phyloP scores from a whole-genome alignment of 2,888 invertebrate species.

The Hydrotaea diabolus region DNA sequence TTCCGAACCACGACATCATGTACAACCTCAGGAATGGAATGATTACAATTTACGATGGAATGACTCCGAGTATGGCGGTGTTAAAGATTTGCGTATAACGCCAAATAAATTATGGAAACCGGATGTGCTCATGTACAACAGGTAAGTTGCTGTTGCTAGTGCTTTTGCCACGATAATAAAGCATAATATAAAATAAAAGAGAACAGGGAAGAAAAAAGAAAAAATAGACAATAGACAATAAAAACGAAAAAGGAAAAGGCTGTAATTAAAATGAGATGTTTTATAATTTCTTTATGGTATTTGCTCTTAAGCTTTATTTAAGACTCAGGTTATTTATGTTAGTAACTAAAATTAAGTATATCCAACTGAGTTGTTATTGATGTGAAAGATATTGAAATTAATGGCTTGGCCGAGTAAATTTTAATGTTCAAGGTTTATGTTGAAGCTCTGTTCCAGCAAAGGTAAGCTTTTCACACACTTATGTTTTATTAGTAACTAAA shows the following conservation, averaged over 20 bases:
- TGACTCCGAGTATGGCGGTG: slow-evolving; percentile 95
- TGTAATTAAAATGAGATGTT: background rate
- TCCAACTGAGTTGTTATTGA: too few species aligned
- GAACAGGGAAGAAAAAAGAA: slow-evolving; percentile 49
- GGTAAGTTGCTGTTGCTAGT: slow-evolving; percentile 83
- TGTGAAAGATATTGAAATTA: background rate
- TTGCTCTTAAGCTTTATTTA: background rate
- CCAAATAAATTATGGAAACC: slow-evolving; percentile 98
- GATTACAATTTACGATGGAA: slow-evolving; percentile 99
- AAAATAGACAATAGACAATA: too few species aligned
- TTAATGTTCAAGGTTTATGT: slow-evolving; percentile 1
- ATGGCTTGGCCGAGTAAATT: background rate
- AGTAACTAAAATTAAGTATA: background rate
- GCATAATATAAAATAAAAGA: slow-evolving; percentile 50
- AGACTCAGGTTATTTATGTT: background rate
- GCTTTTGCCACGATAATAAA: background rate
- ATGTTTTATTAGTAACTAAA: background rate
- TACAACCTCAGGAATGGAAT: slow-evolving; percentile 92
- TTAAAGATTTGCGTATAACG: slow-evolving; percentile 96
- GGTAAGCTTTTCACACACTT: background rate
- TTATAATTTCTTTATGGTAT: slow-evolving; percentile 7
- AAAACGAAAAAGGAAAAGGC: slow-evolving; percentile 46
- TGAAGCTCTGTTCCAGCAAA: background rate
- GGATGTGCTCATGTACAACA: slow-evolving; percentile 99
- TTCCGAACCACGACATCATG: background rate